Conservation (phyloP, 2,113 vertebrate species). For the Gavia stellata region DNA sequence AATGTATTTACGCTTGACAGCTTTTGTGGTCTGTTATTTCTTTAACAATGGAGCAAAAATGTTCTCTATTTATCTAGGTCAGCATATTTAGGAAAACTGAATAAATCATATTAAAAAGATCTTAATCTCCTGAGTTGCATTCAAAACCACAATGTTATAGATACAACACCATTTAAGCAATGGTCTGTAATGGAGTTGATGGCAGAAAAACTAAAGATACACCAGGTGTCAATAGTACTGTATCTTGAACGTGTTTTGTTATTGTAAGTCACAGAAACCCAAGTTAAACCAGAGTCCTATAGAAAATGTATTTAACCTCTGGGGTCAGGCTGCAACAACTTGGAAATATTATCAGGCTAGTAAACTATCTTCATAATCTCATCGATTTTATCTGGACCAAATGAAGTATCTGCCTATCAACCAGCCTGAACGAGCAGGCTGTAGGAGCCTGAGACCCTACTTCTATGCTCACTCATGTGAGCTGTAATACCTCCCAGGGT, state of each 20-base stretch:
- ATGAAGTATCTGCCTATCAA: conserved; percentile 3
- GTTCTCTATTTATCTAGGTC: not conserved
- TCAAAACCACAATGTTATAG: not conserved
- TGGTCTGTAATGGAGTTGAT: not conserved
- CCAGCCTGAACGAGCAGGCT: not conserved
- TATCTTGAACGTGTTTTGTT: not conserved
- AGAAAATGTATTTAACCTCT: not conserved
- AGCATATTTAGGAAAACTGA: conserved; percentile 27
- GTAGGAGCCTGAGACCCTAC: not conserved
- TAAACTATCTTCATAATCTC: not conserved
- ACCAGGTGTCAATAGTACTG: not conserved
- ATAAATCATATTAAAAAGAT: conserved; percentile 21
- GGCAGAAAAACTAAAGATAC: not conserved
- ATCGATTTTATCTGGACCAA: conserved; percentile 11
- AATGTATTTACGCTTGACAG: not conserved
- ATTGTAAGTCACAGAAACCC: not conserved
- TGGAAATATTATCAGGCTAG: not conserved
- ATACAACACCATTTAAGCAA: not conserved
- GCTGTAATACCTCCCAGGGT: conserved; percentile 40
- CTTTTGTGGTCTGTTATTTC: not conserved
- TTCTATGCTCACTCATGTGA: not conserved
- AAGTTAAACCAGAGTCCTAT: not conserved
- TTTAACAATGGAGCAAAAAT: conserved; percentile 17
- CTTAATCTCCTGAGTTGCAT: not conserved
- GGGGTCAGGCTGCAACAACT: not conserved